Percentiles rank a stretch among this genome's conserved stretches.
Conservation (phyloP, 2,797 vertebrate species). For the Morelia viridis region DNA sequence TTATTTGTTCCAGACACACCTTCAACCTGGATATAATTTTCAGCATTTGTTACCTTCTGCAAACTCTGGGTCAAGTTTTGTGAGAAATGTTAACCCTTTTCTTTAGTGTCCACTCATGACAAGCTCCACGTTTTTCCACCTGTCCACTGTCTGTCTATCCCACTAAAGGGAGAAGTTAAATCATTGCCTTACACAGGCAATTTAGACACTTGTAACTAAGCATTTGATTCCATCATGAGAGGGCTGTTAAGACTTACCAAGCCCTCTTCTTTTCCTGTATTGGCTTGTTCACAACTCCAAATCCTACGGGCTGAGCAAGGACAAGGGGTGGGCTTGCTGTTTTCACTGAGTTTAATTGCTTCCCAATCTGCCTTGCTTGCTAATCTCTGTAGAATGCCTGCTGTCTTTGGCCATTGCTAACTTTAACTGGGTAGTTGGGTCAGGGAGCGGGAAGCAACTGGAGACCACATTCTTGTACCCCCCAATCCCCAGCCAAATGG, state of each 20-base stretch:
- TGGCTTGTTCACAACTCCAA: not conserved
- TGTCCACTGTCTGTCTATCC: constrained; percentile 18
- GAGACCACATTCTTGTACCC: not conserved
- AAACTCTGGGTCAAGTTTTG: not conserved
- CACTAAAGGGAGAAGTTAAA: constrained; percentile 35
- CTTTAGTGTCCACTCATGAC: constrained; percentile 35
- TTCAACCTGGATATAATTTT: not conserved
- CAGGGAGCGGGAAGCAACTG: not conserved
- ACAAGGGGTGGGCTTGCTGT: not conserved
- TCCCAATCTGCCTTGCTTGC: constrained; percentile 4
- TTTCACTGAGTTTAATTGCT: not conserved
- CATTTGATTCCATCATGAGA: constrained; percentile 40
- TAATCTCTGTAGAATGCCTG: not conserved
- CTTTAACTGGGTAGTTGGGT: not conserved
- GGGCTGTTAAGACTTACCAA: constrained; percentile 43
- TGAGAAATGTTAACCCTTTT: constrained; percentile 49
- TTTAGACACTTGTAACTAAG: not conserved
- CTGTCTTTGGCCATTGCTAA: constrained; percentile 20
- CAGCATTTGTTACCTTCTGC: constrained; percentile 20
- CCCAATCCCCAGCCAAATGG: not conserved
- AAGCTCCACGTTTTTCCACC: constrained; percentile 15
- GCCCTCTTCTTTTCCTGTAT: not conserved
- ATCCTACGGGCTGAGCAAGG: constrained; percentile 15
- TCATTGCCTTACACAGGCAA: constrained; percentile 3
- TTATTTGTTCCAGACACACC: not conserved